A percentile compares a stretch with the other conserved stretches of the same genome.
Conservation (phyloP, 2,797 vertebrate genomes). For the Lithobates pipiens region DNA sequence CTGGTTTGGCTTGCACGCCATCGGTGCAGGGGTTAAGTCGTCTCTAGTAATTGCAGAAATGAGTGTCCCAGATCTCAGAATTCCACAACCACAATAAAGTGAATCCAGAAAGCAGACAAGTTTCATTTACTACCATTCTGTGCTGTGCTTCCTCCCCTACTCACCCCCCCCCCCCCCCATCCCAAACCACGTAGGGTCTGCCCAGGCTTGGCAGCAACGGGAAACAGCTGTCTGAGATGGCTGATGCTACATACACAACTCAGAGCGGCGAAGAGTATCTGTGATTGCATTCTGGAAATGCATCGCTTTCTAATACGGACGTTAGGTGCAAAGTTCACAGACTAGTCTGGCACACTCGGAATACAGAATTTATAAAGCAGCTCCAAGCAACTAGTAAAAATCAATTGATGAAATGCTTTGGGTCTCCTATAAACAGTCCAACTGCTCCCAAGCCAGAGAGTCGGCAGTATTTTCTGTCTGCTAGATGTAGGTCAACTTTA, state of each 20-base stretch:
- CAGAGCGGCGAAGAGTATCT: conserved; percentile 62
- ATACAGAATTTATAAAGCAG: no score
- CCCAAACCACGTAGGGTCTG: conserved; percentile 23
- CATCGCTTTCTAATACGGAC: not conserved
- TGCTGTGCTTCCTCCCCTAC: conserved; percentile 69
- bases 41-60: conserved; percentile 69
- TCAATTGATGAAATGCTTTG: no score
- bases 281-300: conserved; percentile 63
- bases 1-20: not conserved
- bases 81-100: conserved; percentile 73
- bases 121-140: conserved; percentile 72
- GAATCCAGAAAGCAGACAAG: conserved; percentile 71
- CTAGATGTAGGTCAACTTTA: no score
- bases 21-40: conserved; percentile 28
- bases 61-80: conserved; percentile 67
- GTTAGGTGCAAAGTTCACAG: conserved; percentile 26
- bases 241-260: conserved; percentile 62
- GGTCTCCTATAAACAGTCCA: no score
- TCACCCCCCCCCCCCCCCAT: not conserved
- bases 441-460: no score
- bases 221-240: conserved; percentile 72
- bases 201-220: conserved; percentile 69
- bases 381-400: no score
- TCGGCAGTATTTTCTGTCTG: no score
- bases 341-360: not conserved